Conservation (phyloP, 2,113 vertebrate genomes). For the Cynoglossus semilaevis region DNA sequence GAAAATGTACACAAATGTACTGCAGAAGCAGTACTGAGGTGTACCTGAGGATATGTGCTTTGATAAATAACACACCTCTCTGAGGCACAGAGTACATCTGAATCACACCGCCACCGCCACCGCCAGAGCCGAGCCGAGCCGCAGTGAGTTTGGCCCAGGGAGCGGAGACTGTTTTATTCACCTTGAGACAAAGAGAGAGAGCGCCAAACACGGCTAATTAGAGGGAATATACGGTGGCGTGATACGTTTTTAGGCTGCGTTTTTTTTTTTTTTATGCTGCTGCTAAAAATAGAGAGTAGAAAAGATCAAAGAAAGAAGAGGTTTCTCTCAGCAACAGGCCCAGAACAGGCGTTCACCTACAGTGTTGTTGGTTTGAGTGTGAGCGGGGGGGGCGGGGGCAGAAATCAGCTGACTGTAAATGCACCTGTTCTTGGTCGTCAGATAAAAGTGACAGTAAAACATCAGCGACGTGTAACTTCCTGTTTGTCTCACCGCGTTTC, state of each 20-base stretch:
- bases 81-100: background rate
- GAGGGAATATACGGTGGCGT: slow-evolving; percentile 44
- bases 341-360: slow-evolving; percentile 45
- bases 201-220: slow-evolving; percentile 36
- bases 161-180: slow-evolving; percentile 27
- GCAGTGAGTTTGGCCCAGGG: slow-evolving; percentile 16
- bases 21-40: too few relatives aligned
- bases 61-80: slow-evolving; percentile 28
- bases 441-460: too few relatives aligned
- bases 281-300: slow-evolving; percentile 57
- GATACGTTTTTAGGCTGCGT: slow-evolving; percentile 34
- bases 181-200: slow-evolving; percentile 33
- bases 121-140: too few relatives aligned
- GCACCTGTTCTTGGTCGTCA: too few relatives aligned
- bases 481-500: too few relatives aligned
- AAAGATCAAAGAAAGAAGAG: slow-evolving; percentile 57
- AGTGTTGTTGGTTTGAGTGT: too few relatives aligned
- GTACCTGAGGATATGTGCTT: slow-evolving; percentile 13
- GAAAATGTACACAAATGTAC: too few relatives aligned
- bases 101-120: slow-evolving; percentile 12
- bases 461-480: too few relatives aligned
- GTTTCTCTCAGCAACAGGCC: slow-evolving; percentile 56
- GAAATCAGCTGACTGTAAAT: too few relatives aligned
- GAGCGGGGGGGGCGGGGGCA: too few relatives aligned
- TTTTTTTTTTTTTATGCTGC: slow-evolving; percentile 18